phyloP scores from a whole-genome alignment of 2,888 invertebrate species.

The Melinaea marsaeus region DNA sequence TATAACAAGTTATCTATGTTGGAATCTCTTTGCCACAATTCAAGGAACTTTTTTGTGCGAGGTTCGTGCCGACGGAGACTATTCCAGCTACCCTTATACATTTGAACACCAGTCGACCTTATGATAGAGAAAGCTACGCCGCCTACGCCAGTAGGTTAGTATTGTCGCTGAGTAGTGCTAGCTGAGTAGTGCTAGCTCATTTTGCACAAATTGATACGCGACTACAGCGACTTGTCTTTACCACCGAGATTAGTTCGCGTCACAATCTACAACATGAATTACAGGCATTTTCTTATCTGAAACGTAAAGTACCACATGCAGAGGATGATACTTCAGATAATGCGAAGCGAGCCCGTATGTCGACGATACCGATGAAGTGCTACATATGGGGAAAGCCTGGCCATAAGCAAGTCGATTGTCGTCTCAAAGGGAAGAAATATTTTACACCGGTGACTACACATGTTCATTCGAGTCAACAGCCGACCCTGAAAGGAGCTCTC shows the following conservation, averaged over 20 bases:
- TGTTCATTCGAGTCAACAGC: background rate
- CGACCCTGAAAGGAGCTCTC: background rate
- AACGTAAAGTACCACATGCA: slow-evolving; percentile 6
- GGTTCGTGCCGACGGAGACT: too few species aligned
- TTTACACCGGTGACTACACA: background rate
- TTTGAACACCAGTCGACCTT: too few species aligned
- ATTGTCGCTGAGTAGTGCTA: background rate
- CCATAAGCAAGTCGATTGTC: slow-evolving; percentile 5
- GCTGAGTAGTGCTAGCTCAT: background rate
- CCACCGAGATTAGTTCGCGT: background rate
- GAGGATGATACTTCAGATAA: slow-evolving; percentile 1
- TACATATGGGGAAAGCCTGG: slow-evolving; percentile 2
- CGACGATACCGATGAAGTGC: slow-evolving; percentile 1
- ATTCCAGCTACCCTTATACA: too few species aligned
- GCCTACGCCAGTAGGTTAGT: too few species aligned
- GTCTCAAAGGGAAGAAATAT: background rate
- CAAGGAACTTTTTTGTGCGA: too few species aligned
- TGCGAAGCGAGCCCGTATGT: slow-evolving; percentile 8
- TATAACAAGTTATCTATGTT: too few species aligned
- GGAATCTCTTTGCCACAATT: too few species aligned
- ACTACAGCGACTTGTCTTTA: too few species aligned
- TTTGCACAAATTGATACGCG: too few species aligned
- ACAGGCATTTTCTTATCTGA: slow-evolving; percentile 8
- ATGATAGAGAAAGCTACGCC: too few species aligned
- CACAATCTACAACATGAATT: slow-evolving; percentile 7